Base-by-base conservation (phyloP, 1,140 invertebrate genomes). In the Ostrea denselamellosa region DNA sequence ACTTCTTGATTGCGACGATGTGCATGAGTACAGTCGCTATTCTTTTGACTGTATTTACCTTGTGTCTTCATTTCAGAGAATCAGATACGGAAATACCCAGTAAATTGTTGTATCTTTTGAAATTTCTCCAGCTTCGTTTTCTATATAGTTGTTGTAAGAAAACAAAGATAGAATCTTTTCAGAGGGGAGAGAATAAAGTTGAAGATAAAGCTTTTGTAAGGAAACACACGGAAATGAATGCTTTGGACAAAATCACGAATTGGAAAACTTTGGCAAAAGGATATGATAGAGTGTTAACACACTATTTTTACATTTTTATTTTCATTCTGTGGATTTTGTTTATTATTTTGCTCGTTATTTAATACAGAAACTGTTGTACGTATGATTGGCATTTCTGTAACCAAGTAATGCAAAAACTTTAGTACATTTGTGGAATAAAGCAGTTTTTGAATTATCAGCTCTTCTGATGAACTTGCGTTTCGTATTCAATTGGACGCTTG, bases 1-100 rank as follows among this genome's bases (percentile, higher is more conserved):
- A 86, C 22, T 86, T 71, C 53, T 28, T 86, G 4, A 28, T 81
- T 44, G 51, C n/a, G 14, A 77, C 68, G n/a, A 86, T 86, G 62
- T 53, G 51, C 17, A n/a, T 12, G 34, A 34, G 81, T 19, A 56
- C 28, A 22, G 3, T 53, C 12, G 34, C 62, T 9, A 62, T 34
- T 62, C 4, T 77, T 54, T 25, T 85, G 22, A 68, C 22, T 82
- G 28, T 82, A 51, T 90, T 85, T 14, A 77, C 22, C 14, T 28
- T 77, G 28, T 77, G 28, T 10, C 28, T 77, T 28, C 68, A 77
- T 34, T 77, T 77, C 22, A 77, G 28, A 77, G 25, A 77, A 77
- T 4, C 22, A 10, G 25, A 77, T 14, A 25, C 22, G 14, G 25
- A 77, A 77, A 25, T 77, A 12, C 12, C 22, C 28, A 77, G 28